Conservation (phyloP, 2,888 invertebrate genomes). For the Xestia rhomboidea region DNA sequence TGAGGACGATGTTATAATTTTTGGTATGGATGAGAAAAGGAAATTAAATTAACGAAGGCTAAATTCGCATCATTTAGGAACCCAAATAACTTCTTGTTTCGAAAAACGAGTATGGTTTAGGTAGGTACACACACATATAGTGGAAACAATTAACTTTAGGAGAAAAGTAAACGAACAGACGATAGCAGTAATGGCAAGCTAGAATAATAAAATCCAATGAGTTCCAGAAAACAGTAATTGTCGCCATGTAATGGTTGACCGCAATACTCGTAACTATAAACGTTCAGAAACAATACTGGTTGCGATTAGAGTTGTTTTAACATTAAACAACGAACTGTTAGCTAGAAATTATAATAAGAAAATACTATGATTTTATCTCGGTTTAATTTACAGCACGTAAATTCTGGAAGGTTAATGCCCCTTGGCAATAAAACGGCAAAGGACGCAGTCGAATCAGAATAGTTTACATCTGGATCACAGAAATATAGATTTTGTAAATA, state of each 20-base stretch:
- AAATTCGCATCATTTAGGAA: constrained; percentile 15
- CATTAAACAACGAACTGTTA: constrained; percentile 25
- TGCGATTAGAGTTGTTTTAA: constrained; percentile 44
- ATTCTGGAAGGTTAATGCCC: constrained; percentile 49
- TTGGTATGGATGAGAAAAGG: constrained; percentile 4
- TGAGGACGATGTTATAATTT: constrained; percentile 28
- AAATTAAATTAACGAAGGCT: constrained; percentile 27
- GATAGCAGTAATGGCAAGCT: constrained; percentile 35
- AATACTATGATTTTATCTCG: constrained; percentile 40
- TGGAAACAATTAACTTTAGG: not conserved
- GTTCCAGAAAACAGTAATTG: constrained; percentile 57
- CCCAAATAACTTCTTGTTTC: not conserved
- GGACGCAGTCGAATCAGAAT: constrained; percentile 18
- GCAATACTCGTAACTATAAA: constrained; percentile 55
- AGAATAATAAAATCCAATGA: constrained; percentile 53
- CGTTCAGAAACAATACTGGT: constrained; percentile 49
- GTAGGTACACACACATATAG: not conserved
- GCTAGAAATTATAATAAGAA: constrained; percentile 24
- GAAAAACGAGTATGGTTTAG: not conserved
- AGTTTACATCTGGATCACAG: constrained; percentile 6
- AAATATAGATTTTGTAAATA: constrained; percentile 40
- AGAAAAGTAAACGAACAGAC: constrained; percentile 22
- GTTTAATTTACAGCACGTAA: constrained; percentile 35
- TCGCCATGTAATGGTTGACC: constrained; percentile 50
- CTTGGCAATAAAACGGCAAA: constrained; percentile 34